Base-by-base conservation (phyloP, 2,888 invertebrate species). In the Drosophila seclusa region DNA sequence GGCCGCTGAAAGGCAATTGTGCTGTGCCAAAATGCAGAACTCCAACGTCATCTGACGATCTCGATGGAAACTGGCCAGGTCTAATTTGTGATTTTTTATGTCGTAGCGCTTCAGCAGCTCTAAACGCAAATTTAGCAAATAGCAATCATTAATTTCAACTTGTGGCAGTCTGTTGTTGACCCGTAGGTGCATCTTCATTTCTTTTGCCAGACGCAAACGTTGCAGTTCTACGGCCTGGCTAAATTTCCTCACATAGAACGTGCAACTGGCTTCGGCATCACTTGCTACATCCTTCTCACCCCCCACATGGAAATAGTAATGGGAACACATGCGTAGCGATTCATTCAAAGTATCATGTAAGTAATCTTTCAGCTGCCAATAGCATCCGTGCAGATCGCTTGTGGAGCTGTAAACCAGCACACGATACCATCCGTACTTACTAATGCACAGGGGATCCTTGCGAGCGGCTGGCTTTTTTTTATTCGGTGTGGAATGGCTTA, bases 231-330 rank as follows among this genome's bases (percentile, higher is more conserved):
- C 40, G 1, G 53, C 62, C 11, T 48, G 11, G 0, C 1, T 10
- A 31, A 38, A 45, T 3, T 27, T 13, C n/a, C 27, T 62, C 4
- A 67, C 62, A 53, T 61, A 67, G 48, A 62, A 67, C 10, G 53
- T 38, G 24, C 48, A 67, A 29, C 8, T 24, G 24, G 60, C 45
- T 3, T 13, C 4, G 1, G 13, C 6, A 8, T 29, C 42, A 4
- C 11, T 5, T 1, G 21, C 4, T 2, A n/a, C 21, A 29, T 42
- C 42, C 13, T 11, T 2, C 38, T 60, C 53, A 24, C 29, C 29
- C 4, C 61, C 53, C 16, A 54, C 38, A 7, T 62, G 31, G 18
- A 62, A 45, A 38, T 67, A 49, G 32, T 54, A 31, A 6, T 10
- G 7, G 21, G 4, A 2, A 1, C 40, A 11, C 40, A 5, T 5